Base-by-base conservation (phyloP, 2,113 vertebrate genomes). In the Scortum barcoo region DNA sequence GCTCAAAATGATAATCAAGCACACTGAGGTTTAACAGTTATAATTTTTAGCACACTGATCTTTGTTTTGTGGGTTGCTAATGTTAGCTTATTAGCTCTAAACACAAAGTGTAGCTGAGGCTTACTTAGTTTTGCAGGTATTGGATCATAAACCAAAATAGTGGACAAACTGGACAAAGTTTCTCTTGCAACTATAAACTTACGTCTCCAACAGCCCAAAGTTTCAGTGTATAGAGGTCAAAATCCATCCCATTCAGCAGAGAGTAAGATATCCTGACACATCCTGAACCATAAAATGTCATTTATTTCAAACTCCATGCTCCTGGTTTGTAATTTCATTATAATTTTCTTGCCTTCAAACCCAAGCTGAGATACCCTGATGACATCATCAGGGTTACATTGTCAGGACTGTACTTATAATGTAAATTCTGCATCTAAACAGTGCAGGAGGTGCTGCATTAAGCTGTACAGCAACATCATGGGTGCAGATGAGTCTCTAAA, bases 401-500 rank as follows among this genome's bases (percentile, higher is more conserved):
- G 16, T 71, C 40, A 42, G 38, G 61, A 10, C 9, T 36, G 28
- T 36, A 8, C 40, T 24, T 42, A 10, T 33, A 17, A 33, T 53
- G 17, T 14, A 40, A 33, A 53, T 58, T 9, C 48, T 60, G 44
- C 11, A 57, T 42, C 24, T n/a, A 40, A 63, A 36, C 20, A 22
- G 44, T 46, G 72, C 80, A 86, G 76, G 66, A 72, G 83, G 82
- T 16, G 68, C 19, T 54, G 30, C 78, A 30, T 76, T 80, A 56
- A 75, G 70, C 12, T 69, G n/a, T 33, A 65, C 68, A 73, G 44
- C 24, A 63, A 28, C 50, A 69, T 36, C 44, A 19, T 13, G 48
- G 53, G 73, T 86, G 81, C 85, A 85, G 89, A 84, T 87, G 88
- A 38, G 70, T 74, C 16, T 62, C 44, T 50, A 48, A 89, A 75